Percentiles rank a stretch among this genome's conserved stretches.
phyloP scores from a whole-genome alignment of 2,888 invertebrate species.

The Xanthorhoe spadicearia region DNA sequence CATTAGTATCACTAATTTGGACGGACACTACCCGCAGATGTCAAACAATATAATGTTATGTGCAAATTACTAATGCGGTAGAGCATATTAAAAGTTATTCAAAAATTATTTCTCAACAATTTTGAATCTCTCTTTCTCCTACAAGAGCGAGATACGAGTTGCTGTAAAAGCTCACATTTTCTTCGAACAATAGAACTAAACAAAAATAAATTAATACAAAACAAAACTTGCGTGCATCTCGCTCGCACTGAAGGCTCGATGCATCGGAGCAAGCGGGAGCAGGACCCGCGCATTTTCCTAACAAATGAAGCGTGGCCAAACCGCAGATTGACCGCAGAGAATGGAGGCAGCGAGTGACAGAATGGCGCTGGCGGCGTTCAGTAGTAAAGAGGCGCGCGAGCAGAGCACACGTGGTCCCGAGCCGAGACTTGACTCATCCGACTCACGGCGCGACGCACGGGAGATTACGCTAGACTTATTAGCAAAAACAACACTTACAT shows the following conservation, averaged over 20 bases:
- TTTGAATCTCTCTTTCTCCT: conserved; percentile 3
- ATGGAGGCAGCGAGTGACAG: conserved; percentile 84
- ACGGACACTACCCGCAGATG: conserved; percentile 47
- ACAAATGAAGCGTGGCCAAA: conserved; percentile 85
- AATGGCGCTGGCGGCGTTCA: conserved; percentile 76
- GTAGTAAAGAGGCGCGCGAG: conserved; percentile 77
- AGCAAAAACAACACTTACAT: conserved; percentile 46
- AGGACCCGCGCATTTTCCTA: conserved; percentile 78
- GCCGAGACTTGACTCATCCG: conserved; percentile 55
- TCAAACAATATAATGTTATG: conserved; percentile 40
- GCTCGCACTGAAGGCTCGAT: conserved; percentile 52
- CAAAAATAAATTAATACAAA: conserved; percentile 76
- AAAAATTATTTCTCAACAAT: background rate
- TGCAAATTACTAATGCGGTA: conserved; percentile 40
- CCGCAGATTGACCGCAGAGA: conserved; percentile 86
- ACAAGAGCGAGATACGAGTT: conserved; percentile 56
- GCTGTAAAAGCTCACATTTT: conserved; percentile 80
- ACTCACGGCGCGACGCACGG: conserved; percentile 45
- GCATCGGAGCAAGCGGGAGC: conserved; percentile 63
- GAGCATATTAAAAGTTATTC: background rate
- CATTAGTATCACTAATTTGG: conserved; percentile 58
- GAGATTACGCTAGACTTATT: conserved; percentile 49
- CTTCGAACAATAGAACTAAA: conserved; percentile 79
- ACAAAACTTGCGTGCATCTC: conserved; percentile 76
- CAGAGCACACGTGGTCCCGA: conserved; percentile 68